Evolutionary conservation across 2,797 vertebrate genomes (phyloP).

Genomic region (Pangasius mekongensis): DNA sequence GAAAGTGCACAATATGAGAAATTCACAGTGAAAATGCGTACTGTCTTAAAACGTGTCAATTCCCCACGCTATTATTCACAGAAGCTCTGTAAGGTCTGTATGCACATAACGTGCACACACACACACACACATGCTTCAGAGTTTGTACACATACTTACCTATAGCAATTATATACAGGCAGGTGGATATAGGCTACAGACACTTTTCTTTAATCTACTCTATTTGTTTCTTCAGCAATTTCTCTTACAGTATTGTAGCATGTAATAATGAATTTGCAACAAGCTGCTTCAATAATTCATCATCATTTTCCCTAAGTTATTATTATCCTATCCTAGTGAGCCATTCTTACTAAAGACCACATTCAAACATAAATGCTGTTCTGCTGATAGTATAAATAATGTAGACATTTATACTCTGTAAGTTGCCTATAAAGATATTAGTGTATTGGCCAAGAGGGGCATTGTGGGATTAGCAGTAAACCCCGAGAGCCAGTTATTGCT

Average conservation of each 20-base stretch:
- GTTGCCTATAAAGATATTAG: neutral
- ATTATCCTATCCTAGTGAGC: neutral
- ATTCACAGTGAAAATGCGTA: neutral
- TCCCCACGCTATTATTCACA: neutral
- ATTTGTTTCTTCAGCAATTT: neutral
- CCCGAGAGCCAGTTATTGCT: constrained; percentile 3
- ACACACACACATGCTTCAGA: neutral
- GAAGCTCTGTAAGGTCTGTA: neutral
- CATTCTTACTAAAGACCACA: constrained; percentile 8
- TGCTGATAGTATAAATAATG: neutral
- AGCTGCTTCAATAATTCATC: neutral
- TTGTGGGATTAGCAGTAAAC: constrained; percentile 9
- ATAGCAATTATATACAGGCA: neutral
- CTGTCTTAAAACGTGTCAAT: neutral
- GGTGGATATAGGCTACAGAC: neutral
- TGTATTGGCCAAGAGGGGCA: neutral
- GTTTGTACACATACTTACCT: neutral
- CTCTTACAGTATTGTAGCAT: neutral
- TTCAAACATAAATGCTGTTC: neutral
- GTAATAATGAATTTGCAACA: neutral
- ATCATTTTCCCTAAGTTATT: neutral
- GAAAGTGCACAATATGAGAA: neutral
- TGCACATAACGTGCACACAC: neutral
- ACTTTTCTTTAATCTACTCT: neutral
- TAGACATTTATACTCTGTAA: neutral